Evolutionary conservation across 2,888 invertebrate genomes (phyloP), one percentile per base, ranked within the genome.

Genomic region (Chrysotoxum bicinctum): DNA sequence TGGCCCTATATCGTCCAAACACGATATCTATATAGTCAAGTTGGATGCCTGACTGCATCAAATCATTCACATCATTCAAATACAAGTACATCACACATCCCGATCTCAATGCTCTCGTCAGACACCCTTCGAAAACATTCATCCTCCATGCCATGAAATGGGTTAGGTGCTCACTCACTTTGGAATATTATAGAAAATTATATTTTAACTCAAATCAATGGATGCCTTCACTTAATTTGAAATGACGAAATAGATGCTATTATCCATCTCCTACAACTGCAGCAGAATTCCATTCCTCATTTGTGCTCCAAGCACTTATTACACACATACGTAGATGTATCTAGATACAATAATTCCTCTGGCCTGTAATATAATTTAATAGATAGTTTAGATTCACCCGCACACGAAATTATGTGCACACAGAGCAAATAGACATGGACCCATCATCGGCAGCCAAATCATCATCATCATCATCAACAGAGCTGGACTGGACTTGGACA

Each of bases 151-250:
- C 9, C 10, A 30, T 30, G n/a, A 12, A 4, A 16, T 14, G 7
- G 56, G 6, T 23, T 35, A 16, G 9, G 9, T 26, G 32, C 58
- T 60, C 26, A 48, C 23, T 48, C 40, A 69, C 10, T 54, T 30
- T 30, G 45, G 19, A 35, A 37, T 58, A 35, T 21, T 21, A 58
- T 54, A 40, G 66, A 43, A 64, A 78, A 70, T 70, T 40, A 75
- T 79, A 75, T 76, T 80, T 73, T 76, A 85, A 85, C 76, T 81
- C 80, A 72, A 85, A 85, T 85, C 84, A 80, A 85, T 84, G 76
- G 60, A 84, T 79, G 80, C 64, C 66, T 68, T 79, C 77, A 69
- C 66, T 85, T 76, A 62, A 79, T 79, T 70, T 68, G 32, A 68
- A 80, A 66, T 73, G 80, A 72, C 48, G 80, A 72, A 70, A 68